A percentile compares a stretch with the other conserved stretches of the same genome.
phyloP scores from a whole-genome alignment of 2,113 vertebrate species.

The Myiozetetes cayanensis region DNA sequence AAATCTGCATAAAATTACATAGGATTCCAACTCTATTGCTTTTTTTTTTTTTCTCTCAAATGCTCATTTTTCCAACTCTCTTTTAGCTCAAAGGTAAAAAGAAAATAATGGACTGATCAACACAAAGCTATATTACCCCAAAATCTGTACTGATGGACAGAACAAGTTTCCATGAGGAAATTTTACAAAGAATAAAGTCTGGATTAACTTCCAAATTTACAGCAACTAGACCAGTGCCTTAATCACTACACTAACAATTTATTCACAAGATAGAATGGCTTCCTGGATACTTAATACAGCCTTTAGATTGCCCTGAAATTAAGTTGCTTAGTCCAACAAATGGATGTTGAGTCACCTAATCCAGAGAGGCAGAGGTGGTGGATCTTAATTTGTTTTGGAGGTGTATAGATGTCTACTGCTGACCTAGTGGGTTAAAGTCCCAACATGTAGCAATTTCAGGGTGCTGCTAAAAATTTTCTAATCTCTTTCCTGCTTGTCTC shows the following conservation, averaged over 20 bases:
- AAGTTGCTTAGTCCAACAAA: background rate
- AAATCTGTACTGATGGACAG: background rate
- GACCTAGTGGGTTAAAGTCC: background rate
- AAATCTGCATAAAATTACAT: background rate
- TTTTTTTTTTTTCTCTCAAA: background rate
- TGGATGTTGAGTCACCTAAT: fast-evolving
- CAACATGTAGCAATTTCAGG: background rate
- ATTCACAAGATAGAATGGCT: background rate
- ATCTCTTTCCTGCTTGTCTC: background rate
- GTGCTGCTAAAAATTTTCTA: background rate
- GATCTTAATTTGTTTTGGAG: background rate
- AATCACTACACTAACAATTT: background rate
- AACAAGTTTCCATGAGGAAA: background rate
- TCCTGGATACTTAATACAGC: background rate
- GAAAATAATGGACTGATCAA: background rate
- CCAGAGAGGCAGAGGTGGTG: background rate
- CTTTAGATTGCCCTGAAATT: background rate
- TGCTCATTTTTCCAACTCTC: background rate
- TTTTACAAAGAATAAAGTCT: background rate
- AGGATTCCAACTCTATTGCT: background rate
- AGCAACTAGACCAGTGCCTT: background rate
- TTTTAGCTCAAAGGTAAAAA: background rate
- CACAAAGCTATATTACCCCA: fast-evolving
- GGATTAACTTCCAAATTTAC: background rate
- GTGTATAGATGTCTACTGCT: background rate